Conservation (phyloP, 2,797 vertebrate genomes). For the Chelonia mydas region DNA sequence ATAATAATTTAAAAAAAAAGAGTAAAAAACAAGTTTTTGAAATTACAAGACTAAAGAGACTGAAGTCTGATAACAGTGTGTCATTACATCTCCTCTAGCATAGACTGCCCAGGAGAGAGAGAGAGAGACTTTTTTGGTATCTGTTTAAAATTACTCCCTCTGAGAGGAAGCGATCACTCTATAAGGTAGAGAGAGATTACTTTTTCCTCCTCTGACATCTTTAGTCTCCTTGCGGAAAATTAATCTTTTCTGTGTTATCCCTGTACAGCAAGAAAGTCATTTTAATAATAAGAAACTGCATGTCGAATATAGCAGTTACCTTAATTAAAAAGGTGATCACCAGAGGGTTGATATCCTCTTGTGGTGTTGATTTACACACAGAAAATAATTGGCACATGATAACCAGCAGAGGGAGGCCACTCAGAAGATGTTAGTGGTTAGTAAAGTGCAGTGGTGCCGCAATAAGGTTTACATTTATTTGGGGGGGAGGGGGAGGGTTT, state of each 20-base stretch:
- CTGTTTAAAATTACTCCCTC: conserved; percentile 2
- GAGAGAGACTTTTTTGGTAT: not conserved
- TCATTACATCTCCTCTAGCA: not conserved
- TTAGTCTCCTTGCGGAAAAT: conserved; percentile 27
- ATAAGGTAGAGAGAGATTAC: not conserved
- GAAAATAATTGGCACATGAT: conserved; percentile 52
- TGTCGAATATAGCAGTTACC: conserved; percentile 41
- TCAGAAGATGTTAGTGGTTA: not conserved
- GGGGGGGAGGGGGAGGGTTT: not conserved
- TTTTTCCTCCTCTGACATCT: not conserved
- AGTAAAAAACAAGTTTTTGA: not conserved
- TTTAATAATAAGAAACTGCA: conserved; percentile 38
- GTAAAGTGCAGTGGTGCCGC: not conserved
- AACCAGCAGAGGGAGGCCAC: not conserved
- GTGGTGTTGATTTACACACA: conserved; percentile 2
- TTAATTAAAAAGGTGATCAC: conserved; percentile 50
- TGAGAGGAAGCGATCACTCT: not conserved
- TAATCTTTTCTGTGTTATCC: conserved; percentile 9
- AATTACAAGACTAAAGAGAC: not conserved
- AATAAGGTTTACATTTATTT: conserved; percentile 46
- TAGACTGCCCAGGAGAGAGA: not conserved
- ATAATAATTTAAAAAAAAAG: not conserved
- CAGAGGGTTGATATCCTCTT: conserved; percentile 21
- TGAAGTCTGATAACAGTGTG: not conserved
- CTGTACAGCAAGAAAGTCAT: conserved; percentile 12